Evolutionary conservation across 2,113 vertebrate species (phyloP), one percentile per base, ranked within the genome.

Genomic region (Herpetotheres cachinnans): DNA sequence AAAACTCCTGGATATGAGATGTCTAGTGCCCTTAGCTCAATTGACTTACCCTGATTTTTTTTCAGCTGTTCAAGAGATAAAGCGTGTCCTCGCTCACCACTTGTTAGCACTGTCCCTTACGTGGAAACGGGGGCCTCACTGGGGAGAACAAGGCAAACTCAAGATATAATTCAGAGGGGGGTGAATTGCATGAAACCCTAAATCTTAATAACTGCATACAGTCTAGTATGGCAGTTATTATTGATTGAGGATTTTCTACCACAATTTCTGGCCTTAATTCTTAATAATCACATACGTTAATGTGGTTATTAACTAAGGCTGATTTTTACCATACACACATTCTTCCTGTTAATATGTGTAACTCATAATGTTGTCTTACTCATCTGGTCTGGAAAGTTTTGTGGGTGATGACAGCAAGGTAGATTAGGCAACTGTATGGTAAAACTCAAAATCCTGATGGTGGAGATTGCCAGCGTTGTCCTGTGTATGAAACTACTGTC

Each of bases 301-400:
- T 98, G 98, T 99, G 99, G 98, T 99, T 99, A 99, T 99, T 99
- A 98, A 98, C 97, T 98, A 98, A 99, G 98, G 97, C 97, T 98
- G 97, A 98, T 97, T 98, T 98, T 98, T 98, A 98, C 98, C 99
- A 99, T 99, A 99, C 98, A 98, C 98, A 97, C 91, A 72, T 98
- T 98, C 98, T 98, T 98, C 95, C 95, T 38, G 87, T 97, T 97
- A 84, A 54, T 93, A 49, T 96, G 95, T 93, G 93, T 96, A 88
- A 88, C 69, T 93, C 95, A 86, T 96, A 83, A 96, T 92, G 96
- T 98, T 97, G 98, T 98, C 97, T 93, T 98, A 90, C 96, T 97
- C 96, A 85, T 96, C 92, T 95, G 90, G 97, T 98, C 98, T 97
- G 97, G 96, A 97, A 96, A 95, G 96, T 98, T 97, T 97, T 97